These are phyloP conservation scores for Garrulus glandarius DNA, from an alignment of 2,797 vertebrate genomes.

Conservation along the genomic window DNA sequence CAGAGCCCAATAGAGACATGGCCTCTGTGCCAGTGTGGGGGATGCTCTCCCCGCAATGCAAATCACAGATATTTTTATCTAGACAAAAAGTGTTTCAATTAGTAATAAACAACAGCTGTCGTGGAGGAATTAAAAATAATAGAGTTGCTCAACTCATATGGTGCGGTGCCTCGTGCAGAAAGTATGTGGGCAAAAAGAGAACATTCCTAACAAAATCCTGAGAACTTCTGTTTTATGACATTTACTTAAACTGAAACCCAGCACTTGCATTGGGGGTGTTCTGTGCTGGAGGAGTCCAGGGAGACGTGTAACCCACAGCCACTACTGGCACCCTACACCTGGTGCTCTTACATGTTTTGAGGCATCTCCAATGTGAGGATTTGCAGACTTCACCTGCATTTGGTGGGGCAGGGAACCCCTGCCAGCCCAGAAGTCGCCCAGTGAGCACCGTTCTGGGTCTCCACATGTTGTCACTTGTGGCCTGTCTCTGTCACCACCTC, in stretches of 20 bases:
- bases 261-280: background rate
- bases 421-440: accelerated
- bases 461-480: background rate
- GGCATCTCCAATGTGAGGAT: background rate
- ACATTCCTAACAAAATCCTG: background rate
- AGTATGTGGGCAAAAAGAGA: background rate
- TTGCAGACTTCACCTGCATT: background rate
- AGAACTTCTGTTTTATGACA: background rate
- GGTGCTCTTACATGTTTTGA: accelerated
- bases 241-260: background rate
- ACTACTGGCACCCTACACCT: accelerated
- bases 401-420: background rate
- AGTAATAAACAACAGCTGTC: constrained; percentile 39
- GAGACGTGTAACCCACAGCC: accelerated
- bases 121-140: constrained; percentile 3
- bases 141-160: background rate
- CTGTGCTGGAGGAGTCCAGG: background rate
- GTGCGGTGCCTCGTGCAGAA: background rate
- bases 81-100: constrained; percentile 18
- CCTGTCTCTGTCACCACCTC: background rate
- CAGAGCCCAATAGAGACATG: background rate
- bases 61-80: background rate
- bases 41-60: background rate
- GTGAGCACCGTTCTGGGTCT: accelerated
- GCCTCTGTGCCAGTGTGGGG: background rate